Evolutionary conservation across 2,888 invertebrate genomes (phyloP).

Genomic region (Parascotia fuliginaria): DNA sequence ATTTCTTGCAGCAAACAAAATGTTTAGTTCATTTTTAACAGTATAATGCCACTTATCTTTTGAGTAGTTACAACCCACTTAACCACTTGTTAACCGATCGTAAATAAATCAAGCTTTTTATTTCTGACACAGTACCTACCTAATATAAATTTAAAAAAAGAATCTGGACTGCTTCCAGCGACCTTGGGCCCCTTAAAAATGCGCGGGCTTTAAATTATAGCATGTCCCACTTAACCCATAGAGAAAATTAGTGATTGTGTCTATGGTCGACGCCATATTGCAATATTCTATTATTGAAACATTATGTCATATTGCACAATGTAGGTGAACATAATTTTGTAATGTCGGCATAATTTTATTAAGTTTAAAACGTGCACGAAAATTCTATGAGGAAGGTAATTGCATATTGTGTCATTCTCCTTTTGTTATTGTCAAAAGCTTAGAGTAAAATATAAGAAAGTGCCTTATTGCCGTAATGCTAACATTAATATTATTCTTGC

Average conservation of each 20-base stretch:
- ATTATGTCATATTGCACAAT: conserved; percentile 40
- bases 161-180: conserved; percentile 80
- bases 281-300: conserved; percentile 31
- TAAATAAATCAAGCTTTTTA: conserved; percentile 55
- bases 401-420: conserved; percentile 6
- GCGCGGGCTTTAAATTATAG: conserved; percentile 70
- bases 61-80: conserved; percentile 12
- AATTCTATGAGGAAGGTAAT: conserved; percentile 10
- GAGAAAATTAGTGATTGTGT: conserved; percentile 55
- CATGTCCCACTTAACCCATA: conserved; percentile 70
- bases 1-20: not conserved
- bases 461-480: not conserved
- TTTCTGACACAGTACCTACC: conserved; percentile 48
- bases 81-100: conserved; percentile 30
- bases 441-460: conserved; percentile 4
- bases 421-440: not conserved
- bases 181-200: conserved; percentile 77
- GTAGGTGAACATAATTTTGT: conserved; percentile 32
- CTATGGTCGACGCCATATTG: conserved; percentile 28
- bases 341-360: conserved; percentile 30
- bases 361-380: conserved; percentile 33
- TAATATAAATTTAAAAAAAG: conserved; percentile 57
- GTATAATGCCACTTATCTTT: not conserved
- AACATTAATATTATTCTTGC: not conserved
- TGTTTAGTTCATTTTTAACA: not conserved